Conservation (phyloP, 2,888 invertebrate species). For the Macrophya annulata region DNA sequence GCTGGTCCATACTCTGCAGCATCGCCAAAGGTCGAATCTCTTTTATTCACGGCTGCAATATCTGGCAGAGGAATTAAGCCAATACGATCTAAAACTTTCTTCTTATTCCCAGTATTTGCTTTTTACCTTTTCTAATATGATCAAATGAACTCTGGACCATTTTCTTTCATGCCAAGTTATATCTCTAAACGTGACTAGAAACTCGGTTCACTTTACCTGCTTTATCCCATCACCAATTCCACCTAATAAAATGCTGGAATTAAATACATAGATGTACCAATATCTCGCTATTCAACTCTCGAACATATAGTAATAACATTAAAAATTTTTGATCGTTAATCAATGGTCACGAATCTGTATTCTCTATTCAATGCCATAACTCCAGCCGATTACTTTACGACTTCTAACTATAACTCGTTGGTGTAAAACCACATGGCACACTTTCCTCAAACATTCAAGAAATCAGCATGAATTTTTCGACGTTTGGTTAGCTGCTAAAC, state of each 20-base stretch:
- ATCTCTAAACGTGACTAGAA: not conserved
- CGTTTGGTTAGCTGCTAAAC: not conserved
- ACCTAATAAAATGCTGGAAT: not conserved
- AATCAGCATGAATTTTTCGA: conserved; percentile 13
- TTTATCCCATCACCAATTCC: not conserved
- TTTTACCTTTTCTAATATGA: conserved; percentile 30
- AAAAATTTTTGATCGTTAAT: not conserved
- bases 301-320: too few species aligned
- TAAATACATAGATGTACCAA: not conserved
- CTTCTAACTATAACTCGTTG: not conserved
- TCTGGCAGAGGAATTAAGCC: conserved; percentile 40
- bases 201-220: not conserved
- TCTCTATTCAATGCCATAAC: not conserved
- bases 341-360: not conserved
- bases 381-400: not conserved
- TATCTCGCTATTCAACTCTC: conserved; percentile 5
- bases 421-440: conserved; percentile 12
- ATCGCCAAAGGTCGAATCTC: conserved; percentile 28
- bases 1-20: conserved; percentile 19
- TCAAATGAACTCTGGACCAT: not conserved
- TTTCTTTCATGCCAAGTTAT: not conserved
- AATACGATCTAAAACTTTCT: conserved; percentile 26
- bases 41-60: conserved; percentile 41
- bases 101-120: not conserved
- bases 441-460: not conserved